Conservation (phyloP, 2,113 vertebrate genomes). For the Gymnobelideus leadbeateri region DNA sequence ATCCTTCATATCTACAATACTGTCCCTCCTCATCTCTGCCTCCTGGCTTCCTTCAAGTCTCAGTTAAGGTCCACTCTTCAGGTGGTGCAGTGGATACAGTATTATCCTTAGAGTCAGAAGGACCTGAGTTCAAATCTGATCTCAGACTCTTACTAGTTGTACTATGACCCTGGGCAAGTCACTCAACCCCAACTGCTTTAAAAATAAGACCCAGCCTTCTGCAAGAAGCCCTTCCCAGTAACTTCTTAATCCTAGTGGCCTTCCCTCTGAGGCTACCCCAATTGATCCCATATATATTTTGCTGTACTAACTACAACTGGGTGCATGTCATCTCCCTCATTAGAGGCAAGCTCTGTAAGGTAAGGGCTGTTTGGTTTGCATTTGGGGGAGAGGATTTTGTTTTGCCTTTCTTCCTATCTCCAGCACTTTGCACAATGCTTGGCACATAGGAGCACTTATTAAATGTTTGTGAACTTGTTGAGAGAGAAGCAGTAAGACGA, state of each 20-base stretch:
- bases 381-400: too few species aligned
- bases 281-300: background rate
- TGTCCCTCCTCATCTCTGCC: background rate
- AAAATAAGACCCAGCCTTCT: background rate
- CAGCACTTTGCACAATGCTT: background rate
- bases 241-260: background rate
- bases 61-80: background rate
- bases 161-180: too few species aligned
- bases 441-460: background rate
- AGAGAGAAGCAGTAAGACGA: background rate
- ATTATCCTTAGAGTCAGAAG: too few species aligned
- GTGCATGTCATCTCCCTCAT: background rate
- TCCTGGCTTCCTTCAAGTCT: background rate
- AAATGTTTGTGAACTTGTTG: background rate
- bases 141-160: too few species aligned
- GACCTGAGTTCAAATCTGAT: too few species aligned
- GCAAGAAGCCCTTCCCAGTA: background rate
- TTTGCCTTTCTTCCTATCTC: background rate
- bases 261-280: background rate
- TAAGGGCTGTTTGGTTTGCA: background rate
- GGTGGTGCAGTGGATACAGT: too few species aligned
- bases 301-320: background rate
- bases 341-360: background rate
- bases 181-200: too few species aligned
- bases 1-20: too few species aligned